phyloP scores from a whole-genome alignment of 1,140 invertebrate genomes.

The Elymnias hypermnestra region DNA sequence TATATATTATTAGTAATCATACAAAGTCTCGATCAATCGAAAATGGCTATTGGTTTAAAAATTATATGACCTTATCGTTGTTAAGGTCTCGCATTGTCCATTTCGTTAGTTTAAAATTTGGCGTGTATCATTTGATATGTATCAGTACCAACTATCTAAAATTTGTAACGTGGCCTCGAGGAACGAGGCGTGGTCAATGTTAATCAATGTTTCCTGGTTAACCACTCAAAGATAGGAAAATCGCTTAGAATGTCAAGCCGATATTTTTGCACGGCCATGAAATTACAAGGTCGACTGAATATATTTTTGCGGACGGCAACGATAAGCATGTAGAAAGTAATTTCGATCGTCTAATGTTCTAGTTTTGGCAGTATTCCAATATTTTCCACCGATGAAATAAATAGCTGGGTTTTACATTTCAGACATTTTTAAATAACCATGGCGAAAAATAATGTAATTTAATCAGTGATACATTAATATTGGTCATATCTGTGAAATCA shows the following conservation, averaged over 20 bases:
- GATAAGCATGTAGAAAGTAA: constrained; percentile 66
- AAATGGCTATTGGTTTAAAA: too few relatives aligned
- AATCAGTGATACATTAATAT: too few relatives aligned
- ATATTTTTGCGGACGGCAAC: constrained; percentile 50
- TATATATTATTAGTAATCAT: too few relatives aligned
- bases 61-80: too few relatives aligned
- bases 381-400: constrained; percentile 7
- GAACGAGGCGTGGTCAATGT: constrained; percentile 51
- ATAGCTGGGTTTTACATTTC: too few relatives aligned
- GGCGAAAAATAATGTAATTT: too few relatives aligned
- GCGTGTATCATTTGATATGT: constrained; percentile 5
- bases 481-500: too few relatives aligned
- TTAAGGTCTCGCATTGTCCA: too few relatives aligned
- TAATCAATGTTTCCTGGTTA: constrained; percentile 64
- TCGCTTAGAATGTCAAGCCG: constrained; percentile 69
- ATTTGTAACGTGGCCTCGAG: constrained; percentile 45
- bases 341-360: constrained; percentile 46
- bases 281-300: constrained; percentile 57
- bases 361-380: constrained; percentile 51
- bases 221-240: constrained; percentile 65
- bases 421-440: too few relatives aligned
- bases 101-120: background rate
- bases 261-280: constrained; percentile 72
- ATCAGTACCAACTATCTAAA: constrained; percentile 21
- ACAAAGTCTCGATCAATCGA: too few relatives aligned